Base-by-base conservation (phyloP, 2,888 invertebrate genomes). In the Caenorhabditis sp. region DNA sequence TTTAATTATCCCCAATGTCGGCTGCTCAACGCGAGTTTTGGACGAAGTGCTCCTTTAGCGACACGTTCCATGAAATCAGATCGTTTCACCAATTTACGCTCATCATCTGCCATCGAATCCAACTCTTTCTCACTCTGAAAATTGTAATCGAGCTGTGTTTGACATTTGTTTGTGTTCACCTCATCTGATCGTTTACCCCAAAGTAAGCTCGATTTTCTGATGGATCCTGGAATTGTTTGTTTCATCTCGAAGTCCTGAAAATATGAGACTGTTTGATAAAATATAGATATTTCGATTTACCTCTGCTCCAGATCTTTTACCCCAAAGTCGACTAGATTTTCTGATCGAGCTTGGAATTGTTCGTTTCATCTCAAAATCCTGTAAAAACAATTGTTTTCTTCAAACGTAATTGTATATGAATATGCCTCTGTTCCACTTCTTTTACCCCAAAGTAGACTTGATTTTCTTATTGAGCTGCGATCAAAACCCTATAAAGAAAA, bases 21-120 rank as follows among this genome's bases (percentile, higher is more conserved):
- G 62, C 73, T 73, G 63, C 73, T 73, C 62, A 66, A 23, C 31
- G 62, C 62, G 55, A 73, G 59, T 27, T 68, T 73, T 50, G 72
- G 72, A 54, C 72, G 72, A 50, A 72, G 67, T 19, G 64, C 67
- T 5, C 50, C 68, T 57, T 73, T 73, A 1, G 73, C 68, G 51
- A 69, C 73, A 36, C 73, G 51, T 43, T 73, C 67, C 67, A 72
- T 72, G n/a, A 53, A 17, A 43, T 43, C 43, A 43, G 10, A 12
- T 37, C 57, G 24, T 12, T 24, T 26, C 6, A 55, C 21, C 8
- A 27, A 2, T 55, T 27, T 26, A 19, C 3, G 2, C 36, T 5
- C 2, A 1, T 37, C 23, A 3, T 17, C 23, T 37, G 36, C n/a
- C 17, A n/a, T 14, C 17, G n/a, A n/a, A 19, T 5, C 21, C 51